A percentile compares a stretch with the other conserved stretches of the same genome.
Evolutionary conservation across 1,140 invertebrate species (phyloP).

Genomic region (Aethina tumida): DNA sequence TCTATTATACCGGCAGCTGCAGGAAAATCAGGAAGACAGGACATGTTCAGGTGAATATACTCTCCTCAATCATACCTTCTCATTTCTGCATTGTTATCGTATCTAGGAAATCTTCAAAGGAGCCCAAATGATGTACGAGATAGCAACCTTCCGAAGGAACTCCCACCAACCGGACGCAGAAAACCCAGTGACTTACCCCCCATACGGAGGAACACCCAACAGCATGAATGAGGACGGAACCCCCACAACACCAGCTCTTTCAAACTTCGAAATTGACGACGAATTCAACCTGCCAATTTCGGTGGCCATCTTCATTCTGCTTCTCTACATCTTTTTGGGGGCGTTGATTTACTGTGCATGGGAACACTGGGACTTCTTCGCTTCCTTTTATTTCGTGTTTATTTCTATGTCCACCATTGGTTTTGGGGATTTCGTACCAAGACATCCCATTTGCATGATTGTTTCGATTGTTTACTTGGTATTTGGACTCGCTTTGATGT

Average conservation of each 20-base stretch:
- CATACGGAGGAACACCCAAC: constrained; percentile 21
- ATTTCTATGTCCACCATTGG: constrained; percentile 90
- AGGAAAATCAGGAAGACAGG: constrained; percentile 61
- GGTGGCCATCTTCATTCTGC: constrained; percentile 69
- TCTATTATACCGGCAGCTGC: constrained; percentile 80
- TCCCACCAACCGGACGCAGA: constrained; percentile 41
- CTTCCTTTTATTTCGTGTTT: constrained; percentile 90
- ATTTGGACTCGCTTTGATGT: constrained; percentile 87
- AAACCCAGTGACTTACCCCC: not conserved
- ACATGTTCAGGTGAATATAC: constrained; percentile 58
- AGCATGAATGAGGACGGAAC: constrained; percentile 30
- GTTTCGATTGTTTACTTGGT: constrained; percentile 86
- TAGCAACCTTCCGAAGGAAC: constrained; percentile 60
- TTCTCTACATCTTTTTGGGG: constrained; percentile 77
- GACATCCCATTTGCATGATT: constrained; percentile 86
- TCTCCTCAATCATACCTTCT: not conserved
- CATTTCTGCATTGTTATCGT: constrained; percentile 12
- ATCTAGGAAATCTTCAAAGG: constrained; percentile 72
- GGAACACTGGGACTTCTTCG: constrained; percentile 76
- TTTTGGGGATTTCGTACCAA: constrained; percentile 83
- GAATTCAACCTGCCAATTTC: constrained; percentile 88
- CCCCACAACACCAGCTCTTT: constrained; percentile 64
- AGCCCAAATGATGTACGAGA: constrained; percentile 66
- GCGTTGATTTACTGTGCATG: constrained; percentile 66
- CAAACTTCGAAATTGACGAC: constrained; percentile 66